These are phyloP conservation scores for Solea solea DNA, from an alignment of 2,113 vertebrate genomes.

Conservation along the genomic window DNA sequence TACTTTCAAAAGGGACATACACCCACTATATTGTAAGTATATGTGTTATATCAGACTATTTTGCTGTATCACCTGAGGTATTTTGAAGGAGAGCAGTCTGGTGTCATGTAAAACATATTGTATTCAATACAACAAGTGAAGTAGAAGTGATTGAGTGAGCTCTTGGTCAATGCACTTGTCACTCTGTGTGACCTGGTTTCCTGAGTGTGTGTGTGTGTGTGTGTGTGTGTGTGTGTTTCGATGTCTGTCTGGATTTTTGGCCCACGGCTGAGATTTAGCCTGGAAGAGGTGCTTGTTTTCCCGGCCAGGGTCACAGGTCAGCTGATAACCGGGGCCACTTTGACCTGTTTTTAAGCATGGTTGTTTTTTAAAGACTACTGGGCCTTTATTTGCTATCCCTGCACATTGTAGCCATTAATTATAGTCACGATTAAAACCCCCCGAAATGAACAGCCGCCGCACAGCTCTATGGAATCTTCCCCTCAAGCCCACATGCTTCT, in stretches of 20 bases:
- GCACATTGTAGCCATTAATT: not conserved
- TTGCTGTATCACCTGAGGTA: not conserved
- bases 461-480: not conserved
- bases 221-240: slow-evolving; percentile 2
- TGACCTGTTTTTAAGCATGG: slow-evolving; percentile 3
- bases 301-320: slow-evolving; percentile 51
- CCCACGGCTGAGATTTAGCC: slow-evolving; percentile 60
- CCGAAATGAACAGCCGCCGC: not conserved
- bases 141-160: slow-evolving; percentile 55
- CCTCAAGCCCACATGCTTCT: not conserved
- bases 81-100: not conserved
- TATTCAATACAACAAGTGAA: slow-evolving; percentile 26
- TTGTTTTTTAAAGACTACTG: not conserved
- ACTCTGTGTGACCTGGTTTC: slow-evolving; percentile 62
- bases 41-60: too few relatives aligned
- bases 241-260: slow-evolving; percentile 41
- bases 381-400: not conserved
- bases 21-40: slow-evolving; percentile 19
- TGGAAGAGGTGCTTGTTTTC: slow-evolving; percentile 42
- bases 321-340: slow-evolving; percentile 53
- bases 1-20: not conserved
- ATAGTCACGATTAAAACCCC: not conserved
- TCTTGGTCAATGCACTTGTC: slow-evolving; percentile 68
- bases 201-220: slow-evolving; percentile 7
- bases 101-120: slow-evolving; percentile 8